Base-by-base conservation (phyloP, 1,140 invertebrate species). In the Myzus persicae region DNA sequence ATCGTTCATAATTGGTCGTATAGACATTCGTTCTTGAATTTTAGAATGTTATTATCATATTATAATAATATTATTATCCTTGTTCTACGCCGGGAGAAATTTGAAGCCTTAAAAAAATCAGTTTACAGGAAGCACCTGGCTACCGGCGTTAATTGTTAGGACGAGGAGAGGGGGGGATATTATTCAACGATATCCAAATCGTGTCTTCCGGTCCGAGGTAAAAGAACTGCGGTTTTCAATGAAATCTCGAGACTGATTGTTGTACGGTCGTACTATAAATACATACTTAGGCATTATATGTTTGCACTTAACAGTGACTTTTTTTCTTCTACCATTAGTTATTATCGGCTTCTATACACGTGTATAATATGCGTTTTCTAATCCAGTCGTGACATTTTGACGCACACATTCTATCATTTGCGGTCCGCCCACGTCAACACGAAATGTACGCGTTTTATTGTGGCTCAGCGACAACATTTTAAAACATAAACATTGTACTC, bases 311-410 rank as follows among this genome's bases (percentile, higher is more conserved):
- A 36, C 31, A 8, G n/a, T 51, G 46, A 38, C 36, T 38, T 89
- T 54, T 38, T 18, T 51, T 89, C 36, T 87, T 87, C 36, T 46
- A 5, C 87, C 8, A 31, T 40, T 26, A 90, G 87, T 42, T 31
- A 59, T 59, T 59, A 54, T 90, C 9, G 42, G 31, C 36, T 51
- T 89, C 46, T 36, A 51, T 88, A 36, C 7, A 89, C 46, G 6
- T 14, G 9, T 40, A 18, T 85, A 3, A 85, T 90, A 31, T 7
- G 8, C 20, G n/a, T 90, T 90, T 93, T 76, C 59, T 42, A 93
- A 54, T 93, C 36, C 26, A 84, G 81, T 93, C 46, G 51, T 85
- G 91, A 85, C 38, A 84, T 54, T 51, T 93, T 81, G 67, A 91
- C 42, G 18, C 24, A 22, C 36, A 42, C 8, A 44, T 48, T 82